phyloP scores from a whole-genome alignment of 2,888 invertebrate species.

The Copidosoma aretas region DNA sequence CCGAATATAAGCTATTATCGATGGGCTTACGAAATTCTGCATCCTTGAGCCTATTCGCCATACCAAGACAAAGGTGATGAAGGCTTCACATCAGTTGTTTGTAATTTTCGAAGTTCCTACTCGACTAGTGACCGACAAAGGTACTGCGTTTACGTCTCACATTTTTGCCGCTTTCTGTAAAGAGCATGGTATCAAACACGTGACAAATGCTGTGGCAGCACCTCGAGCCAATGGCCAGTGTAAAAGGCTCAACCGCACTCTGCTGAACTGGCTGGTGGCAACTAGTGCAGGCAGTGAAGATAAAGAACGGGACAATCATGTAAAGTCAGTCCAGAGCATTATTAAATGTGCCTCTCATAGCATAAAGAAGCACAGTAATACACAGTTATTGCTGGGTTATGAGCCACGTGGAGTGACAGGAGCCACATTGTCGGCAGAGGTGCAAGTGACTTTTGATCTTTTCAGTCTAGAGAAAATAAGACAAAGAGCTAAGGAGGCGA shows the following conservation, averaged over 20 bases:
- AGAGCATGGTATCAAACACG: conserved; percentile 48
- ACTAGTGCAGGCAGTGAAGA: conserved; percentile 39
- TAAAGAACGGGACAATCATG: conserved; percentile 45
- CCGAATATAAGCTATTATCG: conserved; percentile 54
- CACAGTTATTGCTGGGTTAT: conserved; percentile 40
- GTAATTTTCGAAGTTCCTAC: conserved; percentile 48
- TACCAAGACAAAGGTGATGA: conserved; percentile 50
- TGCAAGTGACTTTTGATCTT: conserved; percentile 35
- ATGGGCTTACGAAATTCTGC: conserved; percentile 56
- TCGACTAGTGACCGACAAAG: conserved; percentile 55
- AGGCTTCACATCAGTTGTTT: conserved; percentile 48
- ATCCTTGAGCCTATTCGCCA: conserved; percentile 50
- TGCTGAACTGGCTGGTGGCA: conserved; percentile 47
- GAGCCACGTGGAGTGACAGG: conserved; percentile 39
- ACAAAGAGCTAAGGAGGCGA: conserved; percentile 31
- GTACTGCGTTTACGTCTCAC: conserved; percentile 55
- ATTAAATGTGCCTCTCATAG: conserved; percentile 45
- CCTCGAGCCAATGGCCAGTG: conserved; percentile 56
- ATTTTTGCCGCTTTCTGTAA: conserved; percentile 52
- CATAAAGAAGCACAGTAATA: conserved; percentile 33
- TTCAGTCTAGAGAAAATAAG: conserved; percentile 36
- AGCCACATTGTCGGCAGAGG: conserved; percentile 3
- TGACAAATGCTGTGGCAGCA: conserved; percentile 51
- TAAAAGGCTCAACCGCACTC: conserved; percentile 51
- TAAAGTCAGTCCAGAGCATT: conserved; percentile 43